These are phyloP conservation scores for Carpatolechia fugitivella DNA, from an alignment of 2,888 invertebrate species.

Conservation along the genomic window DNA sequence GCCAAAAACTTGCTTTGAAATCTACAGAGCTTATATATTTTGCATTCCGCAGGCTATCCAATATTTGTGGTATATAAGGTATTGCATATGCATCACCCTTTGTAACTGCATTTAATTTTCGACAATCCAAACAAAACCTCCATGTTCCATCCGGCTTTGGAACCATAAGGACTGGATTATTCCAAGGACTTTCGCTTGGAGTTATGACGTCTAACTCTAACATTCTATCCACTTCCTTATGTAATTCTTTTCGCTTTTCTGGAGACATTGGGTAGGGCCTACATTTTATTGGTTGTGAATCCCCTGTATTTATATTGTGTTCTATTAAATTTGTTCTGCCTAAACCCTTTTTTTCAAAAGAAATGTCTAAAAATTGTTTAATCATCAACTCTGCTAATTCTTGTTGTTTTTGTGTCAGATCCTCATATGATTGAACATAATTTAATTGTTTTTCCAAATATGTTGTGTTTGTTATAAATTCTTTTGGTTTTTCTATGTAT, in stretches of 20 bases:
- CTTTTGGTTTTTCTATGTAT: neutral
- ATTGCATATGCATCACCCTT: constrained; percentile 17
- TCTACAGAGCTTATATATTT: constrained; percentile 19
- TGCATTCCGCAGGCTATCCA: constrained; percentile 18
- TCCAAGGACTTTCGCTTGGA: neutral
- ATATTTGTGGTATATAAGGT: constrained; percentile 16
- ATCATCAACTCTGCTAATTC: neutral
- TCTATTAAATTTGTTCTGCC: neutral
- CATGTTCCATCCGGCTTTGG: constrained; percentile 15
- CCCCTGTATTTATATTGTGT: neutral
- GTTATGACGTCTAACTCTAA: neutral
- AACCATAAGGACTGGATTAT: constrained; percentile 13
- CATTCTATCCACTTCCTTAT: constrained; percentile 8
- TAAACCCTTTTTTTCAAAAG: neutral
- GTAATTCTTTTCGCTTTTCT: too few relatives aligned
- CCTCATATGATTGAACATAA: neutral
- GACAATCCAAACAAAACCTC: constrained; percentile 19
- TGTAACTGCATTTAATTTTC: constrained; percentile 11
- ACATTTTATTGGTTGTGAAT: neutral
- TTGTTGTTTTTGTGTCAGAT: neutral
- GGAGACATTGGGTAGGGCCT: neutral
- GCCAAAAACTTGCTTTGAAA: constrained; percentile 4
- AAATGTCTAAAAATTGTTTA: neutral
- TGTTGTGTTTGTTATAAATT: too few relatives aligned
- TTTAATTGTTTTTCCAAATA: too few relatives aligned